phyloP scores from a whole-genome alignment of 2,888 invertebrate species.

The Exocentrus adspersus region DNA sequence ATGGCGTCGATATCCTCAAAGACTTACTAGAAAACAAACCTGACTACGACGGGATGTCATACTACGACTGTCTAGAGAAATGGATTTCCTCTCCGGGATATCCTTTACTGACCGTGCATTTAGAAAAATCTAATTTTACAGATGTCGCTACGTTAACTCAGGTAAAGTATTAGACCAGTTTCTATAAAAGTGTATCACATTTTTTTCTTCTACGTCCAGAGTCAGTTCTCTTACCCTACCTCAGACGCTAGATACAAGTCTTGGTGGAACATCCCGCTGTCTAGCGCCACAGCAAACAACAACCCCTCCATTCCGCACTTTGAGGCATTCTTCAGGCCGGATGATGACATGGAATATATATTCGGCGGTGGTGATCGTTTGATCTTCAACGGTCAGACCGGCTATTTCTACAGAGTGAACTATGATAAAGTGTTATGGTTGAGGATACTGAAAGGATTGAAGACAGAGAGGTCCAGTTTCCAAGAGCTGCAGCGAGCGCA shows the following conservation, averaged over 20 bases:
- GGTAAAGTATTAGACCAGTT: background rate
- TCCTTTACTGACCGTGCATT: constrained; percentile 1
- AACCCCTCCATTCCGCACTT: background rate
- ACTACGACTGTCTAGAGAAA: background rate
- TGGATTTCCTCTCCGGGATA: constrained; percentile 11
- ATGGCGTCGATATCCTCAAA: background rate
- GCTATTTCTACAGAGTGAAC: constrained; percentile 69
- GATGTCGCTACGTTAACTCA: background rate
- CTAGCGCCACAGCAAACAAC: background rate
- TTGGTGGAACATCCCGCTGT: constrained; percentile 1
- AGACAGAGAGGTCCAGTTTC: constrained; percentile 62
- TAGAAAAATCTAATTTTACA: background rate
- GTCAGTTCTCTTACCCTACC: constrained; percentile 8
- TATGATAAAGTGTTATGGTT: constrained; percentile 71
- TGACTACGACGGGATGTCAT: background rate
- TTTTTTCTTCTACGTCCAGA: too few species aligned
- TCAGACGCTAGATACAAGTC: background rate
- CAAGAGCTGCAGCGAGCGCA: constrained; percentile 77
- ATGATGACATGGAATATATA: background rate
- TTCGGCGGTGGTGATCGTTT: background rate
- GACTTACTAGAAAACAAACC: background rate
- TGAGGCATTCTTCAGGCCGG: background rate
- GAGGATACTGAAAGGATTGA: constrained; percentile 63
- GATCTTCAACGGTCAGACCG: constrained; percentile 1
- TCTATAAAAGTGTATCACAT: background rate